Conservation (phyloP, 92 coral and sea anemone genomes). For the Porites divaricata region DNA sequence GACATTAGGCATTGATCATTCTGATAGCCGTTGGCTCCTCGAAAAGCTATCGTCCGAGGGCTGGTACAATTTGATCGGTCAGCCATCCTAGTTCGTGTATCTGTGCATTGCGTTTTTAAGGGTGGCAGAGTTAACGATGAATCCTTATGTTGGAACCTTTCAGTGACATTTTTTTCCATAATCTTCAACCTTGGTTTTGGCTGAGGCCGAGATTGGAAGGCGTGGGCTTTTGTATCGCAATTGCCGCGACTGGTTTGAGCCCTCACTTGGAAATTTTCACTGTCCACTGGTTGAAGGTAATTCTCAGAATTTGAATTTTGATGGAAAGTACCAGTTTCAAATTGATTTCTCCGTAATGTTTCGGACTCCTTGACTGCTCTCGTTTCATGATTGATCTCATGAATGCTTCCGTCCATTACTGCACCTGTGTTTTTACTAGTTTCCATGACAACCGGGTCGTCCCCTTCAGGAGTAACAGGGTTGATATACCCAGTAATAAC, state of each 20-base stretch:
- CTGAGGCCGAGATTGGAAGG: not conserved
- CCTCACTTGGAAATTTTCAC: not conserved
- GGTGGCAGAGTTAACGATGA: not conserved
- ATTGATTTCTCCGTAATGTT: not conserved
- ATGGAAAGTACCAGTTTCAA: not conserved
- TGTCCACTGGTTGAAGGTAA: constrained; percentile 28
- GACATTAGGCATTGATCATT: not conserved
- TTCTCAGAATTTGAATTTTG: not conserved
- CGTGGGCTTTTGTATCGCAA: not conserved
- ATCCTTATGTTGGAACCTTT: not conserved
- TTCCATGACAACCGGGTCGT: not conserved
- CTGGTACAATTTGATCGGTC: not conserved
- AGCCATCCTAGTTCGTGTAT: not conserved
- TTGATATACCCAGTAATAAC: not conserved
- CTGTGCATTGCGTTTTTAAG: not conserved
- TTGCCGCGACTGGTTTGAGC: not conserved
- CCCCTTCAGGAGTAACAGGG: not conserved
- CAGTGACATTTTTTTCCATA: not conserved
- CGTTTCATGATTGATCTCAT: not conserved
- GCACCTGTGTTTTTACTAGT: not conserved
- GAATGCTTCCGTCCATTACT: not conserved
- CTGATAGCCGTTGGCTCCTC: not conserved
- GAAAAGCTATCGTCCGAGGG: not conserved
- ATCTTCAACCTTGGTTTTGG: constrained; percentile 20
- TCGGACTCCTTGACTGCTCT: not conserved